Base-by-base conservation (phyloP, 2,797 vertebrate genomes). In the Xyrichtys novacula region DNA sequence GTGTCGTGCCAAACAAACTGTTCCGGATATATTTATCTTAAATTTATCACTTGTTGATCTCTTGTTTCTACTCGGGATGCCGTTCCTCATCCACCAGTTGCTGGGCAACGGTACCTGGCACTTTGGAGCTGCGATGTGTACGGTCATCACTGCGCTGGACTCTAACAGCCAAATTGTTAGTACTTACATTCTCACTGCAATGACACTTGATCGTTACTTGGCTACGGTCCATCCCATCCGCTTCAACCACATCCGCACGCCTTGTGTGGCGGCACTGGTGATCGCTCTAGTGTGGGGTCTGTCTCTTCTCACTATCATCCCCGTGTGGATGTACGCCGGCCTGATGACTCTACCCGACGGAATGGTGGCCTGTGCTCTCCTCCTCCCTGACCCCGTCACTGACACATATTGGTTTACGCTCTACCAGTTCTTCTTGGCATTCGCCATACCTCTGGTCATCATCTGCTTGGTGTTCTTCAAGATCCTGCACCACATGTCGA, bases 161-260 rank as follows among this genome's bases (percentile, higher is more conserved):
- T 95, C 94, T n/a, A 95, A 96, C 81, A 96, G 95, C 76, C 96
- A 96, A 84, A 95, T 96, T 5, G 95, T 96, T 49, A 96, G 95
- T 74, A 96, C 95, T 19, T 96, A 96, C 78, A 95, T 96, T 81
- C 93, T 96, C 39, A 96, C 94, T 0, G 94, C 91, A 5, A 96
- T 96, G 95, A 95, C 95, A 0, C 76, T 96, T 1, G 95, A 96
- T 62, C 94, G 95, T 1, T 96, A 96, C 85, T 71, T 96, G 77
- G 96, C 95, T 0, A 96, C 94, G 0, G 95, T 96, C 23, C 89
- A 96, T 46, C 95, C 95, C n/a, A 94, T 96, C 20, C 94, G 94
- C 64, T 96, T 94, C 48, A 94, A 95, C 66, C 91, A 91, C 0
- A 17, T 96, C 3, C 95, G 95, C 4, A 96, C 94, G 0, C 95